Percentiles rank a stretch among this genome's conserved stretches.
Evolutionary conservation across 1,140 invertebrate genomes (phyloP).

Genomic region (Procambarus virginalis): DNA sequence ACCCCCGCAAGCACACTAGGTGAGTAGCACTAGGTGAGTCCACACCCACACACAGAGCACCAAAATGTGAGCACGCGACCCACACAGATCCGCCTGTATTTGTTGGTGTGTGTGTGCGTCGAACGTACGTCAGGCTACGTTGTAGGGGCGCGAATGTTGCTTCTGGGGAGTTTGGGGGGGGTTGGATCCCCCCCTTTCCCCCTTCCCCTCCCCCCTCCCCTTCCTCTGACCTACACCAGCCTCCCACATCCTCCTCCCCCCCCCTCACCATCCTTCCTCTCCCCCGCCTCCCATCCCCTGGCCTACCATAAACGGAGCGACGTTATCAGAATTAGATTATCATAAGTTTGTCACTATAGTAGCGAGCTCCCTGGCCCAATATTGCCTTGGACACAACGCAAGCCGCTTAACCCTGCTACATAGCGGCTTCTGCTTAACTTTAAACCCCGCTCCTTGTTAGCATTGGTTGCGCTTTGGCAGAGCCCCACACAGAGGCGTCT

Average conservation of each 20-base stretch:
- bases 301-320: background rate
- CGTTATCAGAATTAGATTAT: conserved; percentile 13
- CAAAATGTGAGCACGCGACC: too few relatives aligned
- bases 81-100: too few relatives aligned
- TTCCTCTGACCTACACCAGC: too few relatives aligned
- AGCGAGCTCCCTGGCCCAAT: background rate
- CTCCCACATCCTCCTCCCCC: too few relatives aligned
- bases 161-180: too few relatives aligned
- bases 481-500: too few relatives aligned
- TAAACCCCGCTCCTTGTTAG: background rate
- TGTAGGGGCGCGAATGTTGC: too few relatives aligned
- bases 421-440: conserved; percentile 7
- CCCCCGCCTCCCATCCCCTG: background rate
- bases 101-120: background rate
- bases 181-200: too few relatives aligned
- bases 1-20: too few relatives aligned
- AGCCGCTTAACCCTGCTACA: conserved; percentile 3
- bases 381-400: conserved; percentile 1
- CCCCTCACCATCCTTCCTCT: background rate
- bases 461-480: background rate
- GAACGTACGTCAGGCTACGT: background rate
- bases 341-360: conserved; percentile 4
- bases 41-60: too few relatives aligned
- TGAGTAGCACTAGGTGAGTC: too few relatives aligned
- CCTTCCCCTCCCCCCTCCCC: too few relatives aligned